A percentile compares a stretch with the other conserved stretches of the same genome.
These are phyloP conservation scores for Strongylocentrotus purpuratus DNA, from an alignment of 35 echinoderm and acorn worm genomes.

Conservation along the genomic window DNA sequence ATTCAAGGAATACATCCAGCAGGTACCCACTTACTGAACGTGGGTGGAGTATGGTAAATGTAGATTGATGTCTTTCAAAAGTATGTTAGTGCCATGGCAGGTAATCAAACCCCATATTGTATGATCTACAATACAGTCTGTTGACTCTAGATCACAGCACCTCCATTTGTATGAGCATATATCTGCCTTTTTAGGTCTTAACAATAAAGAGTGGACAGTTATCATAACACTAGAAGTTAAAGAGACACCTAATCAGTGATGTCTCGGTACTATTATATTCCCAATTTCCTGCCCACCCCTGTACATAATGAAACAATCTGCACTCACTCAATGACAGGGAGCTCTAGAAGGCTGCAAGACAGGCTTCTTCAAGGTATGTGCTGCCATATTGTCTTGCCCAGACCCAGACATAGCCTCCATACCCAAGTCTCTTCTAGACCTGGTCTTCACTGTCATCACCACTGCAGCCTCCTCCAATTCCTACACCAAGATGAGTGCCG, in stretches of 20 bases:
- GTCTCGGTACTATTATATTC: not conserved
- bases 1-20: too few species aligned
- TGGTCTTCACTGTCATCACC: constrained; percentile 59
- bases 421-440: constrained; percentile 59
- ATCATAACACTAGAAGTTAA: too few species aligned
- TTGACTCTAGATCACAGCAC: too few species aligned
- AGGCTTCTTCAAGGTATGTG: constrained; percentile 79
- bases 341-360: constrained; percentile 83
- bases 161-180: too few species aligned
- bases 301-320: not conserved
- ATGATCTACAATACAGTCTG: too few species aligned
- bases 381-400: constrained; percentile 64
- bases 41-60: too few species aligned
- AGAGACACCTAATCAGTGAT: not conserved
- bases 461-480: constrained; percentile 61
- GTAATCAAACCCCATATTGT: too few species aligned
- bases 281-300: not conserved
- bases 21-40: too few species aligned
- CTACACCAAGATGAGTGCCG: constrained; percentile 95
- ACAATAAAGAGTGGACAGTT: too few species aligned
- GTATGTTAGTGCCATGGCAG: too few species aligned
- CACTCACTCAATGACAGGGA: constrained; percentile 52
- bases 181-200: too few species aligned
- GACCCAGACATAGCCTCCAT: constrained; percentile 61
- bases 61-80: too few species aligned